A percentile compares a stretch with the other conserved stretches of the same genome.
Conservation (phyloP, 2,888 invertebrate genomes). For the Apamea epomidion region DNA sequence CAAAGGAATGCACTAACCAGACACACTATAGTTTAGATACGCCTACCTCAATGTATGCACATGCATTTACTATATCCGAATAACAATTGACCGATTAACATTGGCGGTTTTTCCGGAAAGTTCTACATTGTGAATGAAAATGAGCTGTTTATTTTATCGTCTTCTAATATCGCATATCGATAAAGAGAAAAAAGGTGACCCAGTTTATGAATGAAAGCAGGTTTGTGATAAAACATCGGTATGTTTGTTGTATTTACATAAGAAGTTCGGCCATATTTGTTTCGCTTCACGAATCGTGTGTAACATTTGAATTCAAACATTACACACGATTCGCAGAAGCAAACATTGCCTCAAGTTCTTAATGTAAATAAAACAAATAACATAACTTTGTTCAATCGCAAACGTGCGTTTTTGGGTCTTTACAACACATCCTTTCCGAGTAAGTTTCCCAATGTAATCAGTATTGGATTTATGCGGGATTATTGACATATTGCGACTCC, state of each 20-base stretch:
- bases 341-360: slow-evolving; percentile 59
- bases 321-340: slow-evolving; percentile 55
- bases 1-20: slow-evolving; percentile 66
- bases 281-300: slow-evolving; percentile 51
- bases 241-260: slow-evolving; percentile 44
- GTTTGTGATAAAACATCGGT: slow-evolving; percentile 32
- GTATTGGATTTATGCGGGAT: slow-evolving; percentile 27
- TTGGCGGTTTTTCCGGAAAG: slow-evolving; percentile 35
- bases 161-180: background rate
- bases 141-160: background rate
- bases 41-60: slow-evolving; percentile 47
- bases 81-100: slow-evolving; percentile 38
- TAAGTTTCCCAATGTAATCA: slow-evolving; percentile 43
- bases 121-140: slow-evolving; percentile 21
- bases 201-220: slow-evolving; percentile 22
- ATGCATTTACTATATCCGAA: slow-evolving; percentile 44
- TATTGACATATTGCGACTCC: slow-evolving; percentile 45
- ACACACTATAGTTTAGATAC: slow-evolving; percentile 46
- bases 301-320: slow-evolving; percentile 65
- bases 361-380: slow-evolving; percentile 63
- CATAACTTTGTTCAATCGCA: slow-evolving; percentile 59
- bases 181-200: background rate
- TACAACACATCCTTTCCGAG: slow-evolving; percentile 19
- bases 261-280: slow-evolving; percentile 59
- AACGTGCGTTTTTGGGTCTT: slow-evolving; percentile 63